These are phyloP conservation scores for Mus musculus DNA, from an alignment of 2,113 vertebrate genomes.

Conservation along the genomic window DNA sequence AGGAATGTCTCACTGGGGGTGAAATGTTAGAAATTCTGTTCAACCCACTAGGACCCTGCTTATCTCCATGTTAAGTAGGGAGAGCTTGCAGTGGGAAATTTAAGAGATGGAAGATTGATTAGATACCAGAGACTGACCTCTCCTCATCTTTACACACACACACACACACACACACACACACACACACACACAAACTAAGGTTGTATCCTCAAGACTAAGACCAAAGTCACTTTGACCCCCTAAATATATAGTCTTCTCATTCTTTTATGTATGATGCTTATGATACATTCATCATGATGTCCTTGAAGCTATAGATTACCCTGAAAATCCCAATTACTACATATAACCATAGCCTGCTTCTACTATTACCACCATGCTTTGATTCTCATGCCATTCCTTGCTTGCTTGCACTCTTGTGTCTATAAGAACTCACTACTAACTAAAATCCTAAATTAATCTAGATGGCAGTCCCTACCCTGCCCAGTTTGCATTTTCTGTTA, in stretches of 20 bases:
- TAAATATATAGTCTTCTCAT: neutral
- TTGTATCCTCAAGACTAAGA: neutral
- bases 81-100: slow-evolving; percentile 37
- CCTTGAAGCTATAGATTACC: neutral
- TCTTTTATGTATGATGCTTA: neutral
- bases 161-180: neutral
- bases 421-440: neutral
- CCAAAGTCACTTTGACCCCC: neutral
- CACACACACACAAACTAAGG: neutral
- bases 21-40: slow-evolving; percentile 57
- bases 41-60: neutral
- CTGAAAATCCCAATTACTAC: slow-evolving; percentile 13
- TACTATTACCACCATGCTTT: neutral
- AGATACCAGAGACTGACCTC: neutral
- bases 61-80: neutral
- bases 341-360: neutral
- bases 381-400: neutral
- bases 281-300: neutral
- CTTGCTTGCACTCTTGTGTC: neutral
- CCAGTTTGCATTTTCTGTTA: slow-evolving; percentile 23
- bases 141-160: slow-evolving; percentile 17
- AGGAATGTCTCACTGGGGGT: slow-evolving; percentile 31
- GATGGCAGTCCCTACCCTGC: slow-evolving; percentile 21
- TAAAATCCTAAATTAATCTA: slow-evolving; percentile 16
- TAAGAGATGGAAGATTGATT: slow-evolving; percentile 12